Conservation (phyloP, 2,113 vertebrate species). For the Grallaria varia region DNA sequence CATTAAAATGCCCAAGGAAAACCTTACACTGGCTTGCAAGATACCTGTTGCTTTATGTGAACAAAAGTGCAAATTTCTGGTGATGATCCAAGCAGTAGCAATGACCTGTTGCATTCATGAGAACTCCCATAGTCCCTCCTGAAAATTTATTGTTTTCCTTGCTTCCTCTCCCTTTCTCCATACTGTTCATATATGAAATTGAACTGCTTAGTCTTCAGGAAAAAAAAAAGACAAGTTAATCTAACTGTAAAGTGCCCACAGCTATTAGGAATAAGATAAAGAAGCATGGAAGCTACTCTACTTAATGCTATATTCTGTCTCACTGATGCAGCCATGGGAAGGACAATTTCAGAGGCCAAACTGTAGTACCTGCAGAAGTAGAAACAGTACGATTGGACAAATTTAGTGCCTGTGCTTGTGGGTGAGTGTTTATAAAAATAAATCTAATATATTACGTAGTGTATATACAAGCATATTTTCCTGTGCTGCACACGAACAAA, state of each 20-base stretch:
- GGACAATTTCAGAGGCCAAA: background rate
- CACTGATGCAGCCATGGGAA: background rate
- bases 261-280: background rate
- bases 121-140: background rate
- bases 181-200: background rate
- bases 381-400: background rate
- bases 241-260: background rate
- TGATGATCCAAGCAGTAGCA: background rate
- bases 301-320: background rate
- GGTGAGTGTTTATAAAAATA: background rate
- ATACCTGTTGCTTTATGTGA: background rate
- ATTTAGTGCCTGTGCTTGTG: background rate
- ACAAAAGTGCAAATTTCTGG: slow-evolving; percentile 20
- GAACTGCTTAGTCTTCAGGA: background rate
- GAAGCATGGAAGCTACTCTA: background rate
- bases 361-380: background rate
- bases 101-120: background rate
- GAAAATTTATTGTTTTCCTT: background rate
- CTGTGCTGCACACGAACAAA: background rate
- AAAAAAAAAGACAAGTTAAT: background rate
- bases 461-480: background rate
- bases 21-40: background rate
- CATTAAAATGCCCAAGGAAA: background rate
- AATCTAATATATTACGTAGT: background rate
- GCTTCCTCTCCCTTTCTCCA: background rate